A percentile compares a stretch with the other conserved stretches of the same genome.
Conservation (phyloP, 2,888 invertebrate genomes). For the Vanessa cardui region DNA sequence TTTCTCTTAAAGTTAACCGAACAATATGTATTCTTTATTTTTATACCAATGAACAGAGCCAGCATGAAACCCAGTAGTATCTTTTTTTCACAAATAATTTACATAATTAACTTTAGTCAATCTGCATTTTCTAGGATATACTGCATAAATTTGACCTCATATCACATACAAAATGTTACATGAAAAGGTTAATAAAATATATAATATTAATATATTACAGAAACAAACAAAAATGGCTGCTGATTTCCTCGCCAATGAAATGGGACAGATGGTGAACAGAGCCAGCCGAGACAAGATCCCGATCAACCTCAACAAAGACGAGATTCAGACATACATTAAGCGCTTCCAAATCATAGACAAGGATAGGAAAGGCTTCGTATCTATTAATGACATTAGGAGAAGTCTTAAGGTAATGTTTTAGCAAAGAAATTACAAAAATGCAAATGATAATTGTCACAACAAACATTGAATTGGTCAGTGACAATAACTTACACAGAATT, state of each 20-base stretch:
- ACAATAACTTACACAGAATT: no score
- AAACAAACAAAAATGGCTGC: conserved; percentile 91
- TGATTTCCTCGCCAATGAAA: conserved; percentile 95
- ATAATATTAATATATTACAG: conserved; percentile 63
- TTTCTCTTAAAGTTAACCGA: no score
- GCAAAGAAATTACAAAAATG: background rate
- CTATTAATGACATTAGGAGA: conserved; percentile 97
- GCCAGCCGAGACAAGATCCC: conserved; percentile 93
- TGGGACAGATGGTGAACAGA: conserved; percentile 97
- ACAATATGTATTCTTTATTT: no score
- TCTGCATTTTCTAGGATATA: no score
- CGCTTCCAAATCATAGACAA: conserved; percentile 97
- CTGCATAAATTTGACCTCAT: no score
- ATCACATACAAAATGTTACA: background rate
- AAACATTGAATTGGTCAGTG: no score
- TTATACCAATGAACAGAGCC: no score
- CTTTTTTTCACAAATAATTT: no score
- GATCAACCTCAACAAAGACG: conserved; percentile 95
- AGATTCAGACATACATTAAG: conserved; percentile 96
- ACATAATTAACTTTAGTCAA: no score
- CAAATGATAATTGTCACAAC: no score
- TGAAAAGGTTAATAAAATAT: background rate
- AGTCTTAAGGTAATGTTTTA: conserved; percentile 91
- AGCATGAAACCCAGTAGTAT: no score
- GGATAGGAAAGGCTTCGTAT: conserved; percentile 98